Evolutionary conservation across 1,140 invertebrate genomes (phyloP).

Genomic region (Octopus sinensis): DNA sequence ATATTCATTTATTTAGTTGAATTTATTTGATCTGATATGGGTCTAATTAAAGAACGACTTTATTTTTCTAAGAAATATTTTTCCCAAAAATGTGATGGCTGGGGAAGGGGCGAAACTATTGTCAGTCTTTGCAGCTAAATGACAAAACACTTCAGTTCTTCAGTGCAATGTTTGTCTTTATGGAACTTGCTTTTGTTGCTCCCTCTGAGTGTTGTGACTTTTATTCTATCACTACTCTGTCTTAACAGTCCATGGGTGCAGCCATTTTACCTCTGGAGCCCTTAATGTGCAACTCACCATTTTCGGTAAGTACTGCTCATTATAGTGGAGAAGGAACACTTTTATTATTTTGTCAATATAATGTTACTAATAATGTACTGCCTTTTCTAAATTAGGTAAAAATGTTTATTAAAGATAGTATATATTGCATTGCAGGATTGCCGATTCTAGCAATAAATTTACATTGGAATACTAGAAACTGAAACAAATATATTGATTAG

Average conservation of each 20-base stretch:
- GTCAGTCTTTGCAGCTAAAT: too few species aligned
- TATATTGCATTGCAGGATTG: background rate
- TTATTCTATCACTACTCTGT: conserved; percentile 9
- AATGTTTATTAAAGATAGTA: background rate
- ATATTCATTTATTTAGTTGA: too few species aligned
- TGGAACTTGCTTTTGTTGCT: conserved; percentile 9
- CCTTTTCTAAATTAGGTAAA: background rate
- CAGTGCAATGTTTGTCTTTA: conserved; percentile 10
- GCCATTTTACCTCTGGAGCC: conserved; percentile 14
- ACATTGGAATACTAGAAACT: background rate
- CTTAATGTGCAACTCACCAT: conserved; percentile 11
- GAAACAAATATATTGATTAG: background rate
- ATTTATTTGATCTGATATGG: too few species aligned
- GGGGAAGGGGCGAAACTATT: too few species aligned
- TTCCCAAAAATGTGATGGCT: too few species aligned
- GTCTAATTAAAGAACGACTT: too few species aligned
- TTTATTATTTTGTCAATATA: conserved; percentile 5
- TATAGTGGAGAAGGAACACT: conserved; percentile 9
- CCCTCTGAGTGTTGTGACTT: conserved; percentile 6
- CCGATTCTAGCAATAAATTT: conserved; percentile 10
- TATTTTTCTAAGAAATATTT: too few species aligned
- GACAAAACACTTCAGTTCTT: background rate
- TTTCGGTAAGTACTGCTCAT: conserved; percentile 15
- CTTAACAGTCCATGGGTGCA: conserved; percentile 16
- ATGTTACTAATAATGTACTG: conserved; percentile 3